Percentiles rank a stretch among this genome's conserved stretches.
phyloP scores from a whole-genome alignment of 2,113 vertebrate species.

The Erythrocercus mccallii region DNA sequence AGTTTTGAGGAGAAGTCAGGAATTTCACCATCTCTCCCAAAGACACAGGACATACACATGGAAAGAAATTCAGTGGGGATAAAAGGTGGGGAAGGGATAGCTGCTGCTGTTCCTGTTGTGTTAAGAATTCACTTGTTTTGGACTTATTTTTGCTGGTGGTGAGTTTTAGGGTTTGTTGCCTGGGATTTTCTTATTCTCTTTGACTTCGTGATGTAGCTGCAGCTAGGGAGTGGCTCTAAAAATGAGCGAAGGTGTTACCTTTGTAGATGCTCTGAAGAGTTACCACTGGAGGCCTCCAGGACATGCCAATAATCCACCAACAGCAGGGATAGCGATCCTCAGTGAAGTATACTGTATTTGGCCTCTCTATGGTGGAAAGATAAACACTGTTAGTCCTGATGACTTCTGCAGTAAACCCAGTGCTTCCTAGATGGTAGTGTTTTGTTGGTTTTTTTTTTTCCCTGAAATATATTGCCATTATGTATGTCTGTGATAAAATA shows the following conservation, averaged over 20 bases:
- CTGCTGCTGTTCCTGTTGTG: neutral
- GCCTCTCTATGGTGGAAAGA: neutral
- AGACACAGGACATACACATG: neutral
- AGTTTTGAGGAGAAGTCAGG: neutral
- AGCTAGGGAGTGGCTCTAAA: neutral
- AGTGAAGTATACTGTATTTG: neutral
- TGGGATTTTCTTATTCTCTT: neutral
- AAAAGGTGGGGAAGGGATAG: neutral
- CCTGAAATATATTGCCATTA: neutral
- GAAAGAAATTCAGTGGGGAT: neutral
- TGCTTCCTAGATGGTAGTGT: neutral
- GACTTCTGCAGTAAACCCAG: neutral
- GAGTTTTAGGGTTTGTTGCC: neutral
- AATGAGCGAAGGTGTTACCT: accelerated
- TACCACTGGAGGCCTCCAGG: neutral
- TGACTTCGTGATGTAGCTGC: neutral
- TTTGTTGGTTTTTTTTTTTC: neutral
- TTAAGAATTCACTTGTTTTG: neutral
- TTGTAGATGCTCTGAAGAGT: neutral
- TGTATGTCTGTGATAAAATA: neutral
- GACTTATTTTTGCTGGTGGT: neutral
- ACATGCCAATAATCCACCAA: neutral
- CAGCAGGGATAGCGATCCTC: neutral
- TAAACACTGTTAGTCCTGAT: neutral
- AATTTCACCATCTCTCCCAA: neutral